Percentiles rank a stretch among this genome's conserved stretches.
These are phyloP conservation scores for Trematocara stigmaticum DNA, from an alignment of 2,113 vertebrate species.

Conservation along the genomic window DNA sequence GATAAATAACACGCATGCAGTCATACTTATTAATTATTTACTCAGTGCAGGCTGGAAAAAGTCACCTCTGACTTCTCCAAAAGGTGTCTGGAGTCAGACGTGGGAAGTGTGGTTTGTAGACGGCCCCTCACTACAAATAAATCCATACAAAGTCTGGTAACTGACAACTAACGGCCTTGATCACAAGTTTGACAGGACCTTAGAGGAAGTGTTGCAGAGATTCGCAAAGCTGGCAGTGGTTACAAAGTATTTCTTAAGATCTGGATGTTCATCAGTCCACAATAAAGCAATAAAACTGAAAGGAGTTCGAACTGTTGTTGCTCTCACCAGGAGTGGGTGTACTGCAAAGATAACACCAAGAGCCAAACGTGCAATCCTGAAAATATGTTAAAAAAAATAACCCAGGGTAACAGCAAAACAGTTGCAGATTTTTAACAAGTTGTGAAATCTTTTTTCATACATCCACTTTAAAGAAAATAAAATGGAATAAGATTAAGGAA, in stretches of 20 bases:
- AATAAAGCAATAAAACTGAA: not conserved
- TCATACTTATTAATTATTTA: not conserved
- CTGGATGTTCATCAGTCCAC: not conserved
- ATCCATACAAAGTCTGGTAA: not conserved
- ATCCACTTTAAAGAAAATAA: not conserved
- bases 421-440: not conserved
- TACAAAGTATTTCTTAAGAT: not conserved
- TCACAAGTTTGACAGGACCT: not conserved
- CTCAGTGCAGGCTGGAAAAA: not conserved
- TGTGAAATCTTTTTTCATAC: not conserved
- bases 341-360: not conserved
- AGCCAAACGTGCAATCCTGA: not conserved
- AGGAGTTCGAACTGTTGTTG: not conserved
- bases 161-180: not conserved
- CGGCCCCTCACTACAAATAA: not conserved
- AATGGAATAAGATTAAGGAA: not conserved
- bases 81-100: not conserved
- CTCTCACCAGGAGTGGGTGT: not conserved
- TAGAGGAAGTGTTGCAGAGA: not conserved
- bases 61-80: not conserved
- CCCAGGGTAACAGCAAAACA: not conserved
- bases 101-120: not conserved
- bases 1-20: not conserved
- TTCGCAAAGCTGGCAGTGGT: not conserved
- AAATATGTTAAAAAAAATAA: not conserved